Evolutionary conservation across 2,113 vertebrate genomes (phyloP), one percentile per base, ranked within the genome.

Genomic region (Oryzias melastigma): DNA sequence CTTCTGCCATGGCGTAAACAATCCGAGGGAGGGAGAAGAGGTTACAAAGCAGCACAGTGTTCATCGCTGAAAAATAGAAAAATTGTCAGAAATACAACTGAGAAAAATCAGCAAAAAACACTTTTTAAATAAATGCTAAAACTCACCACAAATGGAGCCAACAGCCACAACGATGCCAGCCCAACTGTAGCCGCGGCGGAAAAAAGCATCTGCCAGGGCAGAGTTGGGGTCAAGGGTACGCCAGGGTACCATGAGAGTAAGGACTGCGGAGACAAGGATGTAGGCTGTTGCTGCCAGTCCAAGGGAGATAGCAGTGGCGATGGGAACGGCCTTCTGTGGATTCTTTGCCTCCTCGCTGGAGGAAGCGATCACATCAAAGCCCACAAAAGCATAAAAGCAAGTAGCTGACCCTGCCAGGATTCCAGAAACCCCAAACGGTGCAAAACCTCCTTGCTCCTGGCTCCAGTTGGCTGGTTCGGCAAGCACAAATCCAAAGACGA

Each of bases 181-280:
- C 95, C 96, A 98, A 66, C 94, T 84, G 0, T 98, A 98, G 27
- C 96, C 97, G 12, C 96, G 92, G 58, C 93, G 91, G 86, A 94
- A 97, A 82, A 99, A 99, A 0, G 96, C 97, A 8, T 98, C 96
- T 0, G 96, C 91, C 16, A 98, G 90, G 0, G 96, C 96, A 0
- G 96, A 96, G 77, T 96, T 94, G 0, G 96, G 95, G 77, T 96
- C 92, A 70, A 99, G 86, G 0, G 93, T 88, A 69, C 94, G 91
- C 97, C 97, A 98, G 61, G 97, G 97, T 25, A 98, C 94, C 88
- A 99, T 95, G 43, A 99, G 88, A 0, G 97, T 99, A 62, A 99
- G 89, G 62, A 97, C 97, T 0, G 92, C 60, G 0, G 97, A 96
- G 29, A 98, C 95, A 41, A 98, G 86, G 80, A 97, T 91, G 75